phyloP scores from a whole-genome alignment of 2,888 invertebrate species.

The Panorpa germanica region DNA sequence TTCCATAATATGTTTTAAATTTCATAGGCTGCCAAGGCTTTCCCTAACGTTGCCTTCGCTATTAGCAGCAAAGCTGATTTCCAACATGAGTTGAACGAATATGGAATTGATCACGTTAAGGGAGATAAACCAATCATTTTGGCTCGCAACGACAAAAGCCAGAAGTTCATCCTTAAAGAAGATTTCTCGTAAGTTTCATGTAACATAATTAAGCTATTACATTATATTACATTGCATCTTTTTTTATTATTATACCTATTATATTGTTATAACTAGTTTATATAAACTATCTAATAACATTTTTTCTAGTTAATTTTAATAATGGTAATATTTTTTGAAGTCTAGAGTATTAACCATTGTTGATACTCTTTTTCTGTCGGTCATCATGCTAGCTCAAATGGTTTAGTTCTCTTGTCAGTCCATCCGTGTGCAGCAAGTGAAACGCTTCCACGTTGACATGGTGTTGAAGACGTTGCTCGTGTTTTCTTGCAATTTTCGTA shows the following conservation, averaged over 20 bases:
- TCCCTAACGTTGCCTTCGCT: slow-evolving; percentile 59
- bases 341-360: too few species aligned
- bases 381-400: too few species aligned
- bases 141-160: slow-evolving; percentile 62
- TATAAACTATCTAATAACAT: too few species aligned
- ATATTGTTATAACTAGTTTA: too few species aligned
- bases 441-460: too few species aligned
- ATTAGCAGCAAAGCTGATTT: slow-evolving; percentile 87
- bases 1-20: slow-evolving; percentile 7
- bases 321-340: slow-evolving; percentile 1
- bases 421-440: too few species aligned
- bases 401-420: too few species aligned
- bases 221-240: slow-evolving; percentile 8
- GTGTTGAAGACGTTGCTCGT: too few species aligned
- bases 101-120: slow-evolving; percentile 70
- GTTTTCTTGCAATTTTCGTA: too few species aligned
- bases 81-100: slow-evolving; percentile 86
- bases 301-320: too few species aligned
- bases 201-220: slow-evolving; percentile 8
- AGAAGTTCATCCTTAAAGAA: slow-evolving; percentile 76
- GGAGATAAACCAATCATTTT: slow-evolving; percentile 81
- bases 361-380: too few species aligned
- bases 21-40: slow-evolving; percentile 49
- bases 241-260: too few species aligned
- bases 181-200: slow-evolving; percentile 60